A percentile compares a stretch with the other conserved stretches of the same genome.
These are phyloP conservation scores for Pseudachorutes palmiensis DNA, from an alignment of 1,140 invertebrate genomes.

Conservation along the genomic window DNA sequence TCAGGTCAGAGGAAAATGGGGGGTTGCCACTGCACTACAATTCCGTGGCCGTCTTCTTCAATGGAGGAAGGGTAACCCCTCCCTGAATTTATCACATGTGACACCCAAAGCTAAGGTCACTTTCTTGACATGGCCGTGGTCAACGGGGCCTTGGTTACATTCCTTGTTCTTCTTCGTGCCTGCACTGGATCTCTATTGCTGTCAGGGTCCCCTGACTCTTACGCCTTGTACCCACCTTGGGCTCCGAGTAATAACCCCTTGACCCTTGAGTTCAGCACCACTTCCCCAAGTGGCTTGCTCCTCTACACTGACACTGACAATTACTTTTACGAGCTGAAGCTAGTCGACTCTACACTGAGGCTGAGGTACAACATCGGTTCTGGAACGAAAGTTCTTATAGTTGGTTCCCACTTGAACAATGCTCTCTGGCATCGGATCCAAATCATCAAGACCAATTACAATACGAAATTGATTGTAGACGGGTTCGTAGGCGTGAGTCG, in stretches of 20 bases:
- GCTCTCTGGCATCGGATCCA: slow-evolving; percentile 84
- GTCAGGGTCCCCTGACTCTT: slow-evolving; percentile 66
- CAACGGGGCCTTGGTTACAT: not conserved
- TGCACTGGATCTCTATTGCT: not conserved
- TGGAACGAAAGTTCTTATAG: slow-evolving; percentile 62
- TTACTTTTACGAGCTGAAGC: slow-evolving; percentile 90
- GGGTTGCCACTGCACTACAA: too few species aligned
- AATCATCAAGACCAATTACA: slow-evolving; percentile 61
- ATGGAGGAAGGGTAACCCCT: not conserved
- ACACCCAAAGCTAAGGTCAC: not conserved
- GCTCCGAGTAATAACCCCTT: slow-evolving; percentile 66
- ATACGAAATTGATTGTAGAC: slow-evolving; percentile 72
- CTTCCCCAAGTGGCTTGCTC: slow-evolving; percentile 76
- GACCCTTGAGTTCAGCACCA: slow-evolving; percentile 85
- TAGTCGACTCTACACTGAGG: slow-evolving; percentile 80
- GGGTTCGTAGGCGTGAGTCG: slow-evolving; percentile 55
- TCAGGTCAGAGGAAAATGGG: not conserved
- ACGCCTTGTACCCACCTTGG: slow-evolving; percentile 85
- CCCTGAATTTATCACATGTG: not conserved
- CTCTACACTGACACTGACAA: slow-evolving; percentile 87
- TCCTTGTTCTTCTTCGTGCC: not conserved
- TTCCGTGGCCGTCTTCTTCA: not conserved
- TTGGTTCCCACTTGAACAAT: slow-evolving; percentile 71
- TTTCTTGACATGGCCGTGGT: not conserved
- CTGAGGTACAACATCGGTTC: slow-evolving; percentile 78